Base-by-base conservation (phyloP, 2,888 invertebrate species). In the Phyto melanocephala region DNA sequence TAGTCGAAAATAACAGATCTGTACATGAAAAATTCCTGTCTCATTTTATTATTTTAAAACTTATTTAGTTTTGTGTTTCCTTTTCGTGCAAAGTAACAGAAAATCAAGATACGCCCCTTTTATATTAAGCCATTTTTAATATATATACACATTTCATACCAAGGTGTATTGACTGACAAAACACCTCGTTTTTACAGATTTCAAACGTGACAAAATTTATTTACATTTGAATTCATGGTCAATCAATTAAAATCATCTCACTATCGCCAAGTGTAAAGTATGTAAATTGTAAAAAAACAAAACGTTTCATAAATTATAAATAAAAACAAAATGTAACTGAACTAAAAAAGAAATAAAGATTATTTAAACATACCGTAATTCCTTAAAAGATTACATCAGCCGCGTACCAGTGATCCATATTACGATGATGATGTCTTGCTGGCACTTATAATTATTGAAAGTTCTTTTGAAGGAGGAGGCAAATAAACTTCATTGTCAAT, bases 321-420 rank as follows among this genome's bases (percentile, higher is more conserved):
- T 11, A 70, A 62, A 80, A 50, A 28, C 63, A 75, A 62, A 70
- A 60, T 72, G 6, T 28, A 28, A 28, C 28, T 28, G 15, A 68
- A 71, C 63, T 65, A 74, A 68, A 78, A 28, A 60, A n/a, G n/a
- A 78, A 80, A 71, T 65, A 79, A 58, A 83, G 80, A 80, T 74
- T 81, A 78, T 81, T 80, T 47, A 17, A 78, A 83, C 67, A 81
- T 83, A 78, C 79, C 81, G 82, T 80, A 82, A 84, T 84, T 84
- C 75, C 80, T 75, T 45, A 80, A 75, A 82, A 82, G 77, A 84
- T 84, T 84, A 78, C 84, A 82, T 84, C 84, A 84, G 84, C 82
- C 81, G 77, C 78, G 75, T 80, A 54, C 74, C 80, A 80, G 77
- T 83, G 80, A 83, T 80, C 83, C 80, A 80, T 80, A 80, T 83